Evolutionary conservation across 1,140 invertebrate species (phyloP), one percentile per base, ranked within the genome.

Genomic region (Lordiphosa stackelbergi): DNA sequence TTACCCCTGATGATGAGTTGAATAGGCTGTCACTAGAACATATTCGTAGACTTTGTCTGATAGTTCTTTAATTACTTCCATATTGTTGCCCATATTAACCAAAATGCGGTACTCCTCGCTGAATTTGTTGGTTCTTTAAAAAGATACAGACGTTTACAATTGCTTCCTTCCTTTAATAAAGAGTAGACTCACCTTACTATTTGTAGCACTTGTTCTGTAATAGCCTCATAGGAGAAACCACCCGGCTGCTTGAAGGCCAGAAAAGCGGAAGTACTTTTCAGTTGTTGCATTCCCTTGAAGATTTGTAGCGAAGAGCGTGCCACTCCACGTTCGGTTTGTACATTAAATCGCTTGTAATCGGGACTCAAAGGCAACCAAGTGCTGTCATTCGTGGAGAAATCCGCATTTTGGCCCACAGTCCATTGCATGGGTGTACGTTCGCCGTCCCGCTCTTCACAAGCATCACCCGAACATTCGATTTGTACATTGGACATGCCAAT

Each of bases 401-500:
- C 92, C 3, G 91, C 91, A 56, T 91, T 89, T 22, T 47, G 64
- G 0, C 75, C 68, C 19, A 88, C 72, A 36, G 90, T 87, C 93
- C 93, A 94, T 61, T 92, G 92, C 89, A 94, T 93, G 0, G 93
- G 92, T 0, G 91, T 90, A 11, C 93, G 87, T 19, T 86, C 88
- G 0, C 91, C 90, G 79, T 94, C 93, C 10, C 93, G 78, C 8
- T 87, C 78, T n/a, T 59, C 65, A 6, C 62, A 49, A 2, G 56
- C 88, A 66, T 89, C 91, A 4, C 90, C 87, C 5, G 89, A 81
- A 85, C 88, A 92, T 8, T 86, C 77, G 0, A 90, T 87, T 2
- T 65, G 53, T 4, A 89, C 91, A 85, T 95, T 91, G 13, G 89
- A 84, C 93, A 96, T 95, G 1, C 92, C 94, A 19, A 96, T 91